Evolutionary conservation across 2,113 vertebrate genomes (phyloP), one percentile per base, ranked within the genome.

Genomic region (Tupaia tana): DNA sequence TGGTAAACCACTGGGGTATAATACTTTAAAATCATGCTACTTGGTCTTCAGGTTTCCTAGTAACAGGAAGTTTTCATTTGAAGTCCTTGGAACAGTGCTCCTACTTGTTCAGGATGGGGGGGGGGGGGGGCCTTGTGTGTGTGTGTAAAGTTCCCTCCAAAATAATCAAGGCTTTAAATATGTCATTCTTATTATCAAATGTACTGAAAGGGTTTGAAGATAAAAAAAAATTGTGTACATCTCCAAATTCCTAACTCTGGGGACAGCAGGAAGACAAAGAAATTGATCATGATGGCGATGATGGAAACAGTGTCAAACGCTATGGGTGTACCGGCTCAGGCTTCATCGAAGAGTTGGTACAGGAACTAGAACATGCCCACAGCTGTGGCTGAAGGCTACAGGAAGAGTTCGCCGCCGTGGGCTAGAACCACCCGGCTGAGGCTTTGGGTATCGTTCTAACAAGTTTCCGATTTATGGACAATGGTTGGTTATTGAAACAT

Each of bases 31-130:
- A 69, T 20, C 27, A 0, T 29, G 67, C 80, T 12, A 4, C 77
- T 90, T 29, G 63, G 29, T 54, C 78, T 87, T 86, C 31, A 9
- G 59, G 88, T 88, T 90, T 92, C 78, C 81, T 70, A 61, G 81
- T 43, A 86, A 94, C 73, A 27, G 29, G 75, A 74, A 56, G 34
- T 81, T 90, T 91, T 96, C 67, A 13, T 43, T 90, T 95, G 56
- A 20, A 95, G 9, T 61, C 11, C 34, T 87, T 73, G 69, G 67
- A 81, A 73, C 63, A 15, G 59, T 29, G 71, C 75, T 80, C 11
- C 43, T 56, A 29, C 74, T 80, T 58, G 88, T 83, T 83, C 56
- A 20, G 84, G 15, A 59, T 88, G n/a, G 74, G 73, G 16, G 13
- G 34, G 43, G 8, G 19, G 58, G 56, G 3, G 43, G 43, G 43